phyloP scores from a whole-genome alignment of 2,888 invertebrate genomes.

The Ophion slaviceki region DNA sequence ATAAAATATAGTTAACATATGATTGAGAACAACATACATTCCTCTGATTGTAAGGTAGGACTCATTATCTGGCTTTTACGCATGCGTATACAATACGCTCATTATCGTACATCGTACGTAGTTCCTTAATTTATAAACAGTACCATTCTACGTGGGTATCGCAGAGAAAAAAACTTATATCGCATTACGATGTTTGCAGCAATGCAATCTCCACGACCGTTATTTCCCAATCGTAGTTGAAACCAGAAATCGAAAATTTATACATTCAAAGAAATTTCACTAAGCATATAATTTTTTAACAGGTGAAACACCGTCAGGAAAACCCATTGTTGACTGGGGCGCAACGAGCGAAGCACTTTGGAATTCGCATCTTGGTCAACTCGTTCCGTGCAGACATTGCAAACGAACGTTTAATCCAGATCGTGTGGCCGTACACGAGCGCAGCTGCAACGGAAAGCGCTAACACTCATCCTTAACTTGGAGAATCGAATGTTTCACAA shows the following conservation, averaged over 20 bases:
- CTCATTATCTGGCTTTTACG: constrained; percentile 46
- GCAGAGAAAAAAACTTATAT: constrained; percentile 7
- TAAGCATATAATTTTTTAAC: constrained; percentile 52
- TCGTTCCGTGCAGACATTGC: constrained; percentile 86
- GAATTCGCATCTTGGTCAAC: constrained; percentile 84
- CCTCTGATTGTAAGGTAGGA: no score
- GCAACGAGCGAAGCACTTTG: constrained; percentile 84
- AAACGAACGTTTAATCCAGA: constrained; percentile 88
- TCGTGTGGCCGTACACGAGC: constrained; percentile 85
- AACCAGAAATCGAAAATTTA: not conserved
- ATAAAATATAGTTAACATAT: no score
- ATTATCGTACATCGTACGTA: constrained; percentile 22
- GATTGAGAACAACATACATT: no score
- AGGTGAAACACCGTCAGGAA: constrained; percentile 71
- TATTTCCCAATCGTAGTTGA: no score
- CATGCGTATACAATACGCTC: constrained; percentile 50
- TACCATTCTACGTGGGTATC: constrained; percentile 7
- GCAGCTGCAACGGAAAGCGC: constrained; percentile 84
- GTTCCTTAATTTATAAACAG: constrained; percentile 27
- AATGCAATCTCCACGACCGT: no score
- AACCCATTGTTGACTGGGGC: constrained; percentile 73
- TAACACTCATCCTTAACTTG: constrained; percentile 30
- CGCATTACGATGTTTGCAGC: no score
- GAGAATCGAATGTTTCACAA: constrained; percentile 10
- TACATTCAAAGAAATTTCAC: not conserved